Percentiles rank a stretch among this genome's conserved stretches.
phyloP scores from a whole-genome alignment of 1,140 invertebrate species.

The Heliconius nattereri region DNA sequence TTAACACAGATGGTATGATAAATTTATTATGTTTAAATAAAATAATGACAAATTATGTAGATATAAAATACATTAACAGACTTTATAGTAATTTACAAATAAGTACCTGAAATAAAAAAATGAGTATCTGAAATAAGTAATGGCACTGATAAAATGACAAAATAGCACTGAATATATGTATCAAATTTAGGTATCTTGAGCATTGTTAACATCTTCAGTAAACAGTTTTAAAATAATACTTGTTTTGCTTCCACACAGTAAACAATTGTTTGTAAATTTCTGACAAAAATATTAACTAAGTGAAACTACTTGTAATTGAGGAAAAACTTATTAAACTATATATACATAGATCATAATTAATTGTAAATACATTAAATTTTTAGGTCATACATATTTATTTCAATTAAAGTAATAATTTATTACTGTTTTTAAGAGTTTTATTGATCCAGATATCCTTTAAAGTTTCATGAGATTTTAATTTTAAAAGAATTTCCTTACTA shows the following conservation, averaged over 20 bases:
- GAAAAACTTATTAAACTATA: background rate
- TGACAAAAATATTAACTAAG: background rate
- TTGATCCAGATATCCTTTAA: background rate
- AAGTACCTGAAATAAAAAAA: slow-evolving; percentile 7
- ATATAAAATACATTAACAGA: slow-evolving; percentile 2
- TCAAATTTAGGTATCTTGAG: slow-evolving; percentile 4
- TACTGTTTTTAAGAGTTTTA: background rate
- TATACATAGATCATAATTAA: background rate
- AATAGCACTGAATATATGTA: background rate
- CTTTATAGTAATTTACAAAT: slow-evolving; percentile 10
- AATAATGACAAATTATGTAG: slow-evolving; percentile 12
- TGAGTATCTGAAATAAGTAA: slow-evolving; percentile 5
- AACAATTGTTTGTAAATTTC: background rate
- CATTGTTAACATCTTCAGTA: background rate
- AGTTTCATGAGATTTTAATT: background rate
- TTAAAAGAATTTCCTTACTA: background rate
- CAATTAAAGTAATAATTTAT: slow-evolving; percentile 3
- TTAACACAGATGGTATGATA: slow-evolving; percentile 25
- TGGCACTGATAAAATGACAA: slow-evolving; percentile 1
- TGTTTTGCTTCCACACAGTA: background rate
- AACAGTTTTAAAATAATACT: background rate
- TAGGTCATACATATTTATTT: background rate
- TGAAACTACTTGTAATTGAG: background rate
- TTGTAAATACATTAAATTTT: background rate
- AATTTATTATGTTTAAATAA: slow-evolving; percentile 10